Base-by-base conservation (phyloP, 2,113 vertebrate species). In the Telmatochromis sp. region DNA sequence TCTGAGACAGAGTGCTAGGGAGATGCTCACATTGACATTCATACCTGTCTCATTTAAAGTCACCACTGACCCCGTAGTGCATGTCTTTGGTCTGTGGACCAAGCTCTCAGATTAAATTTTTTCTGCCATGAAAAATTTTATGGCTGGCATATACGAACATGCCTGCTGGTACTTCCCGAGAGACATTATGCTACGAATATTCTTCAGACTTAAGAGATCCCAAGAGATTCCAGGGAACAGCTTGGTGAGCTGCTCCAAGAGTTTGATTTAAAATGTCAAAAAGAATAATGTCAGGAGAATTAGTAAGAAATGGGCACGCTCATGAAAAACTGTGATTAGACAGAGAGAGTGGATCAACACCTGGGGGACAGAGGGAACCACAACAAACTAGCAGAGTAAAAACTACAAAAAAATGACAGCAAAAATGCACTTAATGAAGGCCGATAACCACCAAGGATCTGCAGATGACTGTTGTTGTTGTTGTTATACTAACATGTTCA, bases 71-170 rank as follows among this genome's bases (percentile, higher is more conserved):
- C 65, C 21, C 2, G 13, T 23, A 70, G n/a, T 23, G n/a, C 37
- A 70, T 42, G n/a, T 42, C 65, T 42, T 70, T 70, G 65, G 65
- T 42, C 37, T 70, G 19, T 40, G n/a, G 65, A 70, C n/a, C 35
- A 2, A 9, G 7, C n/a, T 21, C 12, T 70, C 65, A 42, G 37
- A 65, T 65, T 9, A 23, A 23, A 9, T 1, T 23, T 9, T 9
- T 23, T 70, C 19, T 70, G 63, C 5, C 35, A 70, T 42, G 35
- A 70, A 70, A 70, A 42, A 0, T 9, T 42, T 70, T 21, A 70
- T 0, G 5, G 12, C n/a, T 70, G n/a, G 35, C n/a, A 70, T 3
- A 23, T 42, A 42, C 0, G 7, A 21, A 42, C 19, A 23, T 23
- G 35, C 33, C 63, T 70, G 35, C 35, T 70, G n/a, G 65, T 40